Conservation (phyloP, 2,113 vertebrate species). For the Paracanthobrama guichenoti region DNA sequence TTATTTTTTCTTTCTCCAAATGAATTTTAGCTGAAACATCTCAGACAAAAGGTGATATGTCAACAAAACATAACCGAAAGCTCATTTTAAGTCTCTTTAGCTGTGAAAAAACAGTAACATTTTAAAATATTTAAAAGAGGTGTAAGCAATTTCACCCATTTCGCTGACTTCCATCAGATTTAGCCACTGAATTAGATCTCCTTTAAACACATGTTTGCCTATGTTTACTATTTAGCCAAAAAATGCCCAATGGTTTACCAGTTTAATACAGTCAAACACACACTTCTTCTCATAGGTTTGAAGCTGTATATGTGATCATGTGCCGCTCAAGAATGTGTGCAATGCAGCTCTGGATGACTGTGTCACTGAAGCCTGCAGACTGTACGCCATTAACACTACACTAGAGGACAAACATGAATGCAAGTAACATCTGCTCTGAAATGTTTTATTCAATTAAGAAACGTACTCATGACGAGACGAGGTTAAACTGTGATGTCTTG, state of each 20-base stretch:
- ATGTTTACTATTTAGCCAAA: neutral
- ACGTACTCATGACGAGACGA: neutral
- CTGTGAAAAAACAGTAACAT: neutral
- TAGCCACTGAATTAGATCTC: neutral
- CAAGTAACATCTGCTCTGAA: neutral
- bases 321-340: constrained; percentile 9
- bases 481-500: neutral
- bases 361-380: neutral
- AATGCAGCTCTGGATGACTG: constrained; percentile 27
- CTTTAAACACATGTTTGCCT: neutral
- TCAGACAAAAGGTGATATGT: neutral
- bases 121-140: neutral
- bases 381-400: neutral
- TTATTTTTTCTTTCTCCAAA: neutral
- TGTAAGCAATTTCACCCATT: neutral
- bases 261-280: constrained; percentile 1
- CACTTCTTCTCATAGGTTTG: neutral
- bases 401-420: neutral
- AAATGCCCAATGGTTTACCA: neutral
- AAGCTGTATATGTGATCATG: constrained; percentile 14
- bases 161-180: neutral
- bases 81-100: neutral
- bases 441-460: neutral
- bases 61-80: neutral
- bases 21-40: too few species aligned